phyloP scores from a whole-genome alignment of 37 sponge, comb jelly and placozoan genomes.

The Chondrilla cf. caribensis region DNA sequence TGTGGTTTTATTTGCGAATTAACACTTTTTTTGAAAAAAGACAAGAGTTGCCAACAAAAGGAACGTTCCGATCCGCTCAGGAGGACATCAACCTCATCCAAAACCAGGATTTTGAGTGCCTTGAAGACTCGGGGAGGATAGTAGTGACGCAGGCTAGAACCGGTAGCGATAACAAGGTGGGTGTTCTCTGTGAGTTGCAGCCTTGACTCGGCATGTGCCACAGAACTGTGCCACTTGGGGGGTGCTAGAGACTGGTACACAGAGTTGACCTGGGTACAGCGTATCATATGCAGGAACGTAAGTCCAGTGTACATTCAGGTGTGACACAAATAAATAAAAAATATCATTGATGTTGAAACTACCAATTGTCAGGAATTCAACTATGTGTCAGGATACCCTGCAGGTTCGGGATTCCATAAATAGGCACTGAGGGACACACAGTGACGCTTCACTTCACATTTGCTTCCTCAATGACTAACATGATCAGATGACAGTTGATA shows the following conservation, averaged over 20 bases:
- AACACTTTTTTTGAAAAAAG: background rate
- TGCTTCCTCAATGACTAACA: too few species aligned
- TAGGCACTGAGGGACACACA: too few species aligned
- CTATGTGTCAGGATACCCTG: too few species aligned
- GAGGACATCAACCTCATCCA: constrained; percentile 80
- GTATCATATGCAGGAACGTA: too few species aligned
- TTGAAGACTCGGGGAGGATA: constrained; percentile 36
- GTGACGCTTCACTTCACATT: too few species aligned
- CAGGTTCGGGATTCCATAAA: too few species aligned
- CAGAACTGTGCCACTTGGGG: constrained; percentile 23
- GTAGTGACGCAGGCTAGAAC: constrained; percentile 43
- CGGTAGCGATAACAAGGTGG: constrained; percentile 48
- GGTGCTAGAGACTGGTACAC: constrained; percentile 42
- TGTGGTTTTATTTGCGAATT: background rate
- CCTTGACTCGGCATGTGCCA: constrained; percentile 2
- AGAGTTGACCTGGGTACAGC: constrained; percentile 34
- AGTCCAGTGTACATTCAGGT: too few species aligned
- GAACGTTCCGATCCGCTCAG: constrained; percentile 57
- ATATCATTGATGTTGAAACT: too few species aligned
- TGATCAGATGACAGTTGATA: too few species aligned
- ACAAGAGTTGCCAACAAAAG: constrained; percentile 50
- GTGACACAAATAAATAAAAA: too few species aligned
- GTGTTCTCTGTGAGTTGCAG: constrained; percentile 44
- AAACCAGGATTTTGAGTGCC: constrained; percentile 27
- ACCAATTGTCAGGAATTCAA: too few species aligned